Percentiles rank a stretch among this genome's conserved stretches.
Evolutionary conservation across 2,888 invertebrate species (phyloP).

Genomic region (Coenonympha glycerion): DNA sequence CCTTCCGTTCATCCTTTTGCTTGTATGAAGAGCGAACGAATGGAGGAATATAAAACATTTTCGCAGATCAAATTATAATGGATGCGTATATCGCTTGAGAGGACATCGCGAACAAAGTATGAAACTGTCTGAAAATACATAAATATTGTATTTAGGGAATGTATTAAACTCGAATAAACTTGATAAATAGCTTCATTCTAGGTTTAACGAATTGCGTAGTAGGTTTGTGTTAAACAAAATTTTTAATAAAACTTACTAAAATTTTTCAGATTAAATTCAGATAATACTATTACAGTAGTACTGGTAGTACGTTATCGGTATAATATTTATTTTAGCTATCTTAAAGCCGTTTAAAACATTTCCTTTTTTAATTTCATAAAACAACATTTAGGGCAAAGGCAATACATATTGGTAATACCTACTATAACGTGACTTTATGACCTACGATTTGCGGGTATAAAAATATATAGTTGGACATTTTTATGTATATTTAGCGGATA

Average conservation of each 20-base stretch:
- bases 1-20: constrained; percentile 35
- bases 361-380: too few relatives aligned
- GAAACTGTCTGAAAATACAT: constrained; percentile 72
- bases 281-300: too few relatives aligned
- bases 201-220: constrained; percentile 20
- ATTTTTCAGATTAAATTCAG: neutral
- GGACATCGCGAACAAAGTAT: constrained; percentile 67
- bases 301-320: too few relatives aligned
- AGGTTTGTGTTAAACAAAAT: neutral
- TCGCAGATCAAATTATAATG: constrained; percentile 47
- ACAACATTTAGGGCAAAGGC: too few relatives aligned
- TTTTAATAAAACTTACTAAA: neutral
- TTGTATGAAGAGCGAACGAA: constrained; percentile 40
- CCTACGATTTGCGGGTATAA: too few relatives aligned
- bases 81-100: constrained; percentile 48
- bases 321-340: too few relatives aligned
- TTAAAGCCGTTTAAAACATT: too few relatives aligned
- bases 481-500: too few relatives aligned
- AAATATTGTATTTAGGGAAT: constrained; percentile 71
- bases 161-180: constrained; percentile 44
- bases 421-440: too few relatives aligned
- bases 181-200: constrained; percentile 31
- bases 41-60: constrained; percentile 35
- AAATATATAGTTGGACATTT: too few relatives aligned
- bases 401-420: too few relatives aligned